A percentile compares a stretch with the other conserved stretches of the same genome.
Conservation (phyloP, 2,797 vertebrate genomes). For the Sparidentex hasta region DNA sequence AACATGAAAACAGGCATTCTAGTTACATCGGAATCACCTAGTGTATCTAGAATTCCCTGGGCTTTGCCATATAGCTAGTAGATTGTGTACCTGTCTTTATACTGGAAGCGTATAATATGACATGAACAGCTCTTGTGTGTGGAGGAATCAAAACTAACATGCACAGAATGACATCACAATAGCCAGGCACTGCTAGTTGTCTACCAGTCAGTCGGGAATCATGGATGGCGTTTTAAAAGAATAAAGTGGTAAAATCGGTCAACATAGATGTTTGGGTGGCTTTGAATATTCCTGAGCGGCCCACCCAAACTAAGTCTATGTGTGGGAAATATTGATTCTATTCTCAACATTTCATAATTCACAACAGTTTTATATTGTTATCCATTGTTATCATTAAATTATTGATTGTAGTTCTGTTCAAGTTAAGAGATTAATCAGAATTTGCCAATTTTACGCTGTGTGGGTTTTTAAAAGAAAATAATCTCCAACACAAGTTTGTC, state of each 20-base stretch:
- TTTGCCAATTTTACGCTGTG: neutral
- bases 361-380: too few relatives aligned
- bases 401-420: neutral
- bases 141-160: too few relatives aligned
- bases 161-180: too few relatives aligned
- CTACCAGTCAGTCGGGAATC: too few relatives aligned
- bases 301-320: too few relatives aligned
- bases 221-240: too few relatives aligned
- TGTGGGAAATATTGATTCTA: too few relatives aligned
- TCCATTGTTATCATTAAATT: neutral
- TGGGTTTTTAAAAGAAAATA: neutral
- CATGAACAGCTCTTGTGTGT: neutral
- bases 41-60: neutral
- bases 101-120: conserved; percentile 15
- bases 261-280: too few relatives aligned
- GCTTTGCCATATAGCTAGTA: conserved; percentile 22
- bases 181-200: too few relatives aligned
- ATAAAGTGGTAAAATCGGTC: too few relatives aligned
- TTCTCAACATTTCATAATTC: too few relatives aligned
- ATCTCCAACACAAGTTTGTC: neutral
- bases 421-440: neutral
- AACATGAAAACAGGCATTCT: conserved; percentile 12
- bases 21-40: neutral
- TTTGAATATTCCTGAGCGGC: too few relatives aligned
- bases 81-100: conserved; percentile 9